phyloP scores from a whole-genome alignment of 1,140 invertebrate genomes.

The Apis florea region DNA sequence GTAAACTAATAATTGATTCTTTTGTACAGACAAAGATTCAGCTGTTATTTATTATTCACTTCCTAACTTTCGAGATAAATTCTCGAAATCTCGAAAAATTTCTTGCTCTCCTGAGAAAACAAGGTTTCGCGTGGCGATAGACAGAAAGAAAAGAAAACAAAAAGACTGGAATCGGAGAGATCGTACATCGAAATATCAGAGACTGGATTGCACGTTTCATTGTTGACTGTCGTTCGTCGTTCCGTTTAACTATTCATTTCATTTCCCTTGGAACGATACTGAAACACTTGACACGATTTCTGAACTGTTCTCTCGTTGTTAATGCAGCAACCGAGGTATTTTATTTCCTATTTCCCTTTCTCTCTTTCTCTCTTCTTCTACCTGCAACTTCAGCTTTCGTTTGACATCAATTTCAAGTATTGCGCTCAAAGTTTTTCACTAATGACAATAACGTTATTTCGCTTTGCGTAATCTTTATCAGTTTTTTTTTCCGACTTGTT shows the following conservation, averaged over 20 bases:
- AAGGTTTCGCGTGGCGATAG: background rate
- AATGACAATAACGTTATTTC: slow-evolving; percentile 11
- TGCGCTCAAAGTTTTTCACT: background rate
- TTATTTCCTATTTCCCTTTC: background rate
- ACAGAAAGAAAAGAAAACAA: background rate
- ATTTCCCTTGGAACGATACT: slow-evolving; percentile 25
- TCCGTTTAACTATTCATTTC: slow-evolving; percentile 36
- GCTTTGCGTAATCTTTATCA: background rate
- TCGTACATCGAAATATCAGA: slow-evolving; percentile 25
- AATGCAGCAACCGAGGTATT: slow-evolving; percentile 17
- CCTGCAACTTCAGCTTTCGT: background rate
- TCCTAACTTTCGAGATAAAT: background rate
- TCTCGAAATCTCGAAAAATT: slow-evolving; percentile 35
- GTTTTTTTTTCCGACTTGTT: background rate
- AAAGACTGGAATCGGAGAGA: too few relatives aligned
- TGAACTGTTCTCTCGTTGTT: slow-evolving; percentile 23
- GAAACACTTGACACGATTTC: slow-evolving; percentile 30
- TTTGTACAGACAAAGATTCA: background rate
- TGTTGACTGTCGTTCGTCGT: slow-evolving; percentile 37
- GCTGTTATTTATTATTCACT: slow-evolving; percentile 22
- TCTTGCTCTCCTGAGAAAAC: background rate
- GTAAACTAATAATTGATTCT: too few relatives aligned
- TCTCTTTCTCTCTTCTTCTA: background rate
- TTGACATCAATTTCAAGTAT: background rate
- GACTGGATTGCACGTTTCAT: slow-evolving; percentile 29